Base-by-base conservation (phyloP, 2,888 invertebrate species). In the Plemyria rubiginata region DNA sequence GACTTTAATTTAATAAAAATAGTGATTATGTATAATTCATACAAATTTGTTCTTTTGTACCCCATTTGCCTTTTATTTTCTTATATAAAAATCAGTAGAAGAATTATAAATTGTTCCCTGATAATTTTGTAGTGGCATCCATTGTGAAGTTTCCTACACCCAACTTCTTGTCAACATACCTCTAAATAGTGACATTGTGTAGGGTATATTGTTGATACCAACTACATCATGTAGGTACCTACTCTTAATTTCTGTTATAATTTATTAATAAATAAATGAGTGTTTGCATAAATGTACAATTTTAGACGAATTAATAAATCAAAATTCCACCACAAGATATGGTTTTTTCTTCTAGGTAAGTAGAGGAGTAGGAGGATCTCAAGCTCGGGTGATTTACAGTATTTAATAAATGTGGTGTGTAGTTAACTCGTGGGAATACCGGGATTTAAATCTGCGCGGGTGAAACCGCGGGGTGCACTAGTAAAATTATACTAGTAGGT, bases 201-300 rank as follows among this genome's bases (percentile, higher is more conserved):
- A 43, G 7, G 9, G 11, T 9, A 8, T 45, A 11, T 16, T 11
- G 45, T 45, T 16, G 16, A 9, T 59, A 48, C 22, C 29, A 29
- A 57, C 41, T 62, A n/a, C n/a, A n/a, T n/a, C n/a, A n/a, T n/a
- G n/a, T n/a, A n/a, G n/a, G n/a, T n/a, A n/a, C n/a, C n/a, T n/a
- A 5, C 40, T 43, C 43, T 53, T 80, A 48, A 81, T 72, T 81
- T 83, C 79, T 76, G 71, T 76, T n/a, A n/a, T n/a, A n/a, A n/a
- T 77, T 77, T 78, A 77, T 79, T 78, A 78, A 83, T 82, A 82
- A 83, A 76, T 82, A 82, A 83, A 76, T 87, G 45, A 45, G 87
- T 90, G 90, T 87, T 88, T 90, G 91, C 85, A 88, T 91, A 90
- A 88, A 89, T 92, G 91, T 92, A 89, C 82, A 88, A 88, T 87